Percentiles rank a stretch among this genome's conserved stretches.
phyloP scores from a whole-genome alignment of 2,113 vertebrate genomes.

The Gila orcuttii region DNA sequence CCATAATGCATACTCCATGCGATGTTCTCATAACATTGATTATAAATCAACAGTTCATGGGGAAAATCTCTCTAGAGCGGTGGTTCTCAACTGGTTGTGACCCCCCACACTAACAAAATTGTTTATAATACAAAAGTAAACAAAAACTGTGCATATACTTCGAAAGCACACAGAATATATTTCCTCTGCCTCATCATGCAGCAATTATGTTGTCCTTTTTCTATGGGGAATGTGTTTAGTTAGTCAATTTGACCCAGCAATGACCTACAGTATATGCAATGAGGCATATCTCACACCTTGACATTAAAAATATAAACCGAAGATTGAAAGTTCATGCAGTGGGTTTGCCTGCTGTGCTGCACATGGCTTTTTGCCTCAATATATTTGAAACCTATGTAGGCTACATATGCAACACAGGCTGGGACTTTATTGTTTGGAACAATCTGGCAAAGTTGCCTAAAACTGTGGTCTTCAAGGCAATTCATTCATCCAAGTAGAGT shows the following conservation, averaged over 20 bases:
- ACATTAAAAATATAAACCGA: background rate
- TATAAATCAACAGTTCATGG: background rate
- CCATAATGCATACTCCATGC: background rate
- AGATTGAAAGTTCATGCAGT: conserved; percentile 3
- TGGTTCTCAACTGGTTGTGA: background rate
- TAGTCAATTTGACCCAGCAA: conserved; percentile 11
- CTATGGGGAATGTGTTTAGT: background rate
- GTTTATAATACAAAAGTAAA: background rate
- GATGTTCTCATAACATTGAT: background rate
- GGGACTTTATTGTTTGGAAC: conserved; percentile 2
- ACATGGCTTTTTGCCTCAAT: background rate
- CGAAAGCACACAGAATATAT: background rate
- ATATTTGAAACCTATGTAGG: background rate
- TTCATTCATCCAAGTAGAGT: background rate
- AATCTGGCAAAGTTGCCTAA: background rate
- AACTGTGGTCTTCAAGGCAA: background rate
- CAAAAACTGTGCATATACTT: background rate
- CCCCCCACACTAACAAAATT: background rate
- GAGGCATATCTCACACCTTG: background rate
- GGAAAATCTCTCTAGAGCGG: background rate
- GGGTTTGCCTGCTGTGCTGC: background rate
- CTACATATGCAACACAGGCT: background rate
- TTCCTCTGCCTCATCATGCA: background rate
- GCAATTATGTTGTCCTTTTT: background rate
- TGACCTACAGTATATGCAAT: background rate